phyloP scores from a whole-genome alignment of 2,797 vertebrate genomes.

The Tragopan temminckii region DNA sequence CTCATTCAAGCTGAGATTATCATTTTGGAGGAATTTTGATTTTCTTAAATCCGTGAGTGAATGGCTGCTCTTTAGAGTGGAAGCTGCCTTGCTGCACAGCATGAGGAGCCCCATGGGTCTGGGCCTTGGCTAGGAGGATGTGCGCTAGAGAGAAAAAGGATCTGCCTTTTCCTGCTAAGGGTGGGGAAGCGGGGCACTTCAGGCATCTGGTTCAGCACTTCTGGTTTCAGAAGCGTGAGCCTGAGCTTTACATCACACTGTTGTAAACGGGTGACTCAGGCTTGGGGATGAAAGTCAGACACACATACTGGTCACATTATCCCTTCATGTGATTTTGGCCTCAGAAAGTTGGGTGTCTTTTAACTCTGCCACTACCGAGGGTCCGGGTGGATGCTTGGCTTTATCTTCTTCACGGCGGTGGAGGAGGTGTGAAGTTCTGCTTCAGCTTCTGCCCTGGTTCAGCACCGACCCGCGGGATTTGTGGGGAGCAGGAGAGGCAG shows the following conservation, averaged over 20 bases:
- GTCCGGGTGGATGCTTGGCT: background rate
- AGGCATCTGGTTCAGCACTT: background rate
- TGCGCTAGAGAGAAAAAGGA: background rate
- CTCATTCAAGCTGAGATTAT: background rate
- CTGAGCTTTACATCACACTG: background rate
- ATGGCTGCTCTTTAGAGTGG: background rate
- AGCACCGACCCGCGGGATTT: background rate
- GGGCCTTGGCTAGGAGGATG: background rate
- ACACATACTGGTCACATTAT: background rate
- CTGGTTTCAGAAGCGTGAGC: background rate
- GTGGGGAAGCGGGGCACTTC: background rate
- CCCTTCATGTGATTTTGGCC: slow-evolving; percentile 7
- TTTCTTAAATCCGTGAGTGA: background rate
- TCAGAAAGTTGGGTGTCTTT: slow-evolving; percentile 17
- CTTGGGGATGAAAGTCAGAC: background rate
- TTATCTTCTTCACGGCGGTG: background rate
- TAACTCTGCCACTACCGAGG: background rate
- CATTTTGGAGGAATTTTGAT: background rate
- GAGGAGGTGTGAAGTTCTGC: background rate
- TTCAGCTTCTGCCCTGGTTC: background rate
- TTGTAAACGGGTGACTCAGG: slow-evolving; percentile 7
- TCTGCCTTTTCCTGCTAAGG: background rate
- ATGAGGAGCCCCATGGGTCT: background rate
- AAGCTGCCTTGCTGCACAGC: background rate
- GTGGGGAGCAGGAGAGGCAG: background rate